A percentile compares a stretch with the other conserved stretches of the same genome.
phyloP scores from a whole-genome alignment of 2,113 vertebrate species.

The Drymodes brunneopygia region DNA sequence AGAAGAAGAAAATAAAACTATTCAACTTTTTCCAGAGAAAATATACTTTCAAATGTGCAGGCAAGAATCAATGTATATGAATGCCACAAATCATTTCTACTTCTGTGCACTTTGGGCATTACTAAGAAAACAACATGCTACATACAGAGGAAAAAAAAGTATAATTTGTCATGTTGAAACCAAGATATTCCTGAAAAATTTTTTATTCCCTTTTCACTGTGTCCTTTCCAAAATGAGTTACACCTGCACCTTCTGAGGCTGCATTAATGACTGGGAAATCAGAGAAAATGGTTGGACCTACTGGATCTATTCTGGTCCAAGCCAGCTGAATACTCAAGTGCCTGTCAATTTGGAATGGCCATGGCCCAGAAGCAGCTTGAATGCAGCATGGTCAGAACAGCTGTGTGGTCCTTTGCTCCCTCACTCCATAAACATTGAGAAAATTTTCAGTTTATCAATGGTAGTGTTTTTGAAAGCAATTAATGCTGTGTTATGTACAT shows the following conservation, averaged over 20 bases:
- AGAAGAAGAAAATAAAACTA: neutral
- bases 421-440: accelerated
- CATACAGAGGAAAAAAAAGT: neutral
- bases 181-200: neutral
- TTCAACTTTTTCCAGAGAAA: neutral
- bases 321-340: neutral
- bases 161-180: neutral
- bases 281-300: neutral
- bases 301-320: neutral
- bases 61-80: neutral
- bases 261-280: neutral
- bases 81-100: neutral
- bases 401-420: neutral
- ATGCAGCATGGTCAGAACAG: neutral
- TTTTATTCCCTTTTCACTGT: neutral
- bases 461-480: neutral
- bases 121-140: neutral
- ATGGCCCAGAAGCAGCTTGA: neutral
- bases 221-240: neutral
- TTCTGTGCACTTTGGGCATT: neutral
- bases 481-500: neutral
- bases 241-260: neutral
- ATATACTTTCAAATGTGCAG: neutral
- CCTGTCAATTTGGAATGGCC: neutral
- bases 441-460: neutral